Conservation (phyloP, 2,888 invertebrate genomes). For the Spicauda simplicius region DNA sequence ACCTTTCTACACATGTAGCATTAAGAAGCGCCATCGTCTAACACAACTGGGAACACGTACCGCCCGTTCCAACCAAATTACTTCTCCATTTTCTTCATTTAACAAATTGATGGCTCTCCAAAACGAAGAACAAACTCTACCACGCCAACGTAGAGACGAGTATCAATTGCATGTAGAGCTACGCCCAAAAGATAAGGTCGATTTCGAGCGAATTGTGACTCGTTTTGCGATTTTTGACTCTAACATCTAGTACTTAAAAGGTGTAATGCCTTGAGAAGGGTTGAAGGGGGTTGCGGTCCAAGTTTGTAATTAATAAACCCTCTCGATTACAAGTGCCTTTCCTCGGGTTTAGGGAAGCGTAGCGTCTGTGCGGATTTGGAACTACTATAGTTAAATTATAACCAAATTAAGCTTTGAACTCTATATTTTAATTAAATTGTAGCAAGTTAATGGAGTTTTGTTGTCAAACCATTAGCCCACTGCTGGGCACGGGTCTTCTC, state of each 20-base stretch:
- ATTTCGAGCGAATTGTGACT: slow-evolving; percentile 62
- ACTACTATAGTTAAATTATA: slow-evolving; percentile 30
- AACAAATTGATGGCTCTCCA: slow-evolving; percentile 79
- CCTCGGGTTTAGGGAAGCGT: slow-evolving; percentile 59
- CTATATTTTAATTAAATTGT: background rate
- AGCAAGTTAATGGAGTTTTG: too few species aligned
- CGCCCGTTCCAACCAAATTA: slow-evolving; percentile 70
- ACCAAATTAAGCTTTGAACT: background rate
- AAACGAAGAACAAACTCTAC: slow-evolving; percentile 56
- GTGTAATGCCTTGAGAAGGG: slow-evolving; percentile 59
- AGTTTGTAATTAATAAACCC: slow-evolving; percentile 85
- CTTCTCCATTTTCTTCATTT: slow-evolving; percentile 81
- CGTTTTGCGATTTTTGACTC: slow-evolving; percentile 71
- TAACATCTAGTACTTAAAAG: slow-evolving; percentile 64
- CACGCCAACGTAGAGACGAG: slow-evolving; percentile 53
- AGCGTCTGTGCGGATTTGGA: slow-evolving; percentile 37
- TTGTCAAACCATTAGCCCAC: too few species aligned
- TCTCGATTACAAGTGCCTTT: slow-evolving; percentile 84
- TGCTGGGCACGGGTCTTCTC: too few species aligned
- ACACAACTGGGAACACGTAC: slow-evolving; percentile 63
- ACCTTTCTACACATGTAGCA: slow-evolving; percentile 36
- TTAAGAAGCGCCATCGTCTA: slow-evolving; percentile 52
- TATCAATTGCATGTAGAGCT: slow-evolving; percentile 54
- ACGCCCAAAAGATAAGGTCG: slow-evolving; percentile 81
- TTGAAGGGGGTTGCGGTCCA: slow-evolving; percentile 72